Conservation (phyloP, 2,113 vertebrate genomes). For the Eupsittula cactorum region DNA sequence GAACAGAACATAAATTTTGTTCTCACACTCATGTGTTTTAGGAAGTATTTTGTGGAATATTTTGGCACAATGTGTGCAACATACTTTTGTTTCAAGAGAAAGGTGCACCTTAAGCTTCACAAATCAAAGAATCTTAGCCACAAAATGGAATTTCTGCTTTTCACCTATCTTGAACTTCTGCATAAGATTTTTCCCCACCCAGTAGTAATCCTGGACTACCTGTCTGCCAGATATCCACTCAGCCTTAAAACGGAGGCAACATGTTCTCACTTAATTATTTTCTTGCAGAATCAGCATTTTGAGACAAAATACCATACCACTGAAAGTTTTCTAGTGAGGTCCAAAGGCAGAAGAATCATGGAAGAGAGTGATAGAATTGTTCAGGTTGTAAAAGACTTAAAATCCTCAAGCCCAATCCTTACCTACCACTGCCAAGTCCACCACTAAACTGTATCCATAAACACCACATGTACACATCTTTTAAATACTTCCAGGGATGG, state of each 20-base stretch:
- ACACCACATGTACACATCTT: neutral
- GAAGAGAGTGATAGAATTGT: neutral
- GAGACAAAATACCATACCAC: neutral
- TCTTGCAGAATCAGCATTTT: neutral
- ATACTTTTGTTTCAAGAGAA: neutral
- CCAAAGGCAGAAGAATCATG: neutral
- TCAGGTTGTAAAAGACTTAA: neutral
- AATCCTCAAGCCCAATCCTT: neutral
- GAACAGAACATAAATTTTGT: neutral
- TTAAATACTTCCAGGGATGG: neutral
- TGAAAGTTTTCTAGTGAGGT: neutral
- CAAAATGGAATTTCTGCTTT: neutral
- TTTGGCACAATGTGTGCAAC: neutral
- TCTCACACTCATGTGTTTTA: neutral
- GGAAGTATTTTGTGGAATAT: neutral
- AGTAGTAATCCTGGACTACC: neutral
- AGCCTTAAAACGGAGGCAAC: neutral
- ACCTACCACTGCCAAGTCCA: neutral
- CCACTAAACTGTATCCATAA: neutral
- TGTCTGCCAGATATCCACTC: neutral
- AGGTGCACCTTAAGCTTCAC: neutral
- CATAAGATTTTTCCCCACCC: neutral
- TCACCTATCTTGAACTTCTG: neutral
- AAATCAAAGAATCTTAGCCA: neutral
- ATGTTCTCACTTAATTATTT: neutral